Evolutionary conservation across 2,113 vertebrate species (phyloP).

Genomic region (Spermophilus dauricus): DNA sequence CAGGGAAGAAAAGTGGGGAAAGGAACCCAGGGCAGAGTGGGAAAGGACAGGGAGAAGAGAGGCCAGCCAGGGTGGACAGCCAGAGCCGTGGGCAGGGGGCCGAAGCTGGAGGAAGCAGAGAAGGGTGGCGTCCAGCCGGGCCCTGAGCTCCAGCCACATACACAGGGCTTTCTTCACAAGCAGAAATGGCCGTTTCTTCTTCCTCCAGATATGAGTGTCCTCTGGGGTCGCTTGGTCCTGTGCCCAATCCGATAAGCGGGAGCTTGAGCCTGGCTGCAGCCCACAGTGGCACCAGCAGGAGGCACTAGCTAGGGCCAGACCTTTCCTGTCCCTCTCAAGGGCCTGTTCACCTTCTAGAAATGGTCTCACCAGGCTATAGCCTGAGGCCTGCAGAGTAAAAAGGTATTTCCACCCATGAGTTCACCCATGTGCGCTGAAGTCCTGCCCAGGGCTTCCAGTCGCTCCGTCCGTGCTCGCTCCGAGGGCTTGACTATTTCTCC

Average conservation of each 20-base stretch:
- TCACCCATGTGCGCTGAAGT: neutral
- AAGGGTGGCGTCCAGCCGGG: too few species aligned
- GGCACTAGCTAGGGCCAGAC: fast-evolving
- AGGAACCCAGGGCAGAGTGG: too few species aligned
- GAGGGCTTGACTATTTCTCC: neutral
- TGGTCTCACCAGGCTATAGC: neutral
- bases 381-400: neutral
- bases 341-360: neutral
- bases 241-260: neutral
- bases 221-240: neutral
- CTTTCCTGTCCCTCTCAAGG: neutral
- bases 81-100: too few species aligned
- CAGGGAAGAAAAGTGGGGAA: neutral
- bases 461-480: neutral
- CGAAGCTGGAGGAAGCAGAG: too few species aligned
- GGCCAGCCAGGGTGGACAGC: too few species aligned
- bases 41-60: too few species aligned
- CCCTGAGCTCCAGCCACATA: too few species aligned
- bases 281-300: neutral
- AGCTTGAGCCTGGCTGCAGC: neutral
- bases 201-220: neutral
- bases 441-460: neutral
- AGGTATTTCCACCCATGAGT: neutral
- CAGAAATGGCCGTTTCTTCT: neutral
- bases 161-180: neutral